Evolutionary conservation across 2,797 vertebrate genomes (phyloP), one percentile per base, ranked within the genome.

Genomic region (Carcharodon carcharias): DNA sequence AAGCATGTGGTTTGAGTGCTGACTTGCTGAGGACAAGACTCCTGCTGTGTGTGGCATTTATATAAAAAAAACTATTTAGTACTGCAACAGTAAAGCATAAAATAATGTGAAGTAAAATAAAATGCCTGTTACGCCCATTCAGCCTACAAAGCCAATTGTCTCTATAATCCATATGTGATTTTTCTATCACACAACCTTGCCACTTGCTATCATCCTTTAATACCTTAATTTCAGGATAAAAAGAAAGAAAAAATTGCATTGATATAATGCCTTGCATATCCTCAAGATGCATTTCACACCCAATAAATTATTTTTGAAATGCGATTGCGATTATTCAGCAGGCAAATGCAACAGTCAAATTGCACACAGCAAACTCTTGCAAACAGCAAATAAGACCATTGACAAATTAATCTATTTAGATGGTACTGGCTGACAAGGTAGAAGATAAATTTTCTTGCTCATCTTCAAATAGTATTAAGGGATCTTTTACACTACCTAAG

Each of bases 271-370:
- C 28, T 93, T 93, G 6, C 26, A 45, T 6, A 45, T 67, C 40
- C 61, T 23, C n/a, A 65, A 45, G 91, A 65, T 45, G 40, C n/a
- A 45, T n/a, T 93, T 65, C 40, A 67, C 67, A 93, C 26, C n/a
- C 91, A 93, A 65, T 93, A 65, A 40, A 65, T 93, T 93, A 93
- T 65, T 93, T 21, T n/a, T 65, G 89, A 65, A 93, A 65, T 21
- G 35, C 35, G 40, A 63, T 93, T 35, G 18, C 35, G 26, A 65
- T n/a, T 61, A 11, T 61, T 63, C 1, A n/a, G 56, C 56, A 61
- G 56, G n/a, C 31, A 35, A 61, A 16, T 16, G 35, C 58, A 61
- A 65, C 58, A 92, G 16, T 31, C 89, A 92, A 92, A 63, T 40
- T 92, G 18, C 5, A 21, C 89, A n/a, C 14, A 63, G 89, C 14